Conservation (phyloP, 2,888 invertebrate genomes). For the Liodrosophila aerea region DNA sequence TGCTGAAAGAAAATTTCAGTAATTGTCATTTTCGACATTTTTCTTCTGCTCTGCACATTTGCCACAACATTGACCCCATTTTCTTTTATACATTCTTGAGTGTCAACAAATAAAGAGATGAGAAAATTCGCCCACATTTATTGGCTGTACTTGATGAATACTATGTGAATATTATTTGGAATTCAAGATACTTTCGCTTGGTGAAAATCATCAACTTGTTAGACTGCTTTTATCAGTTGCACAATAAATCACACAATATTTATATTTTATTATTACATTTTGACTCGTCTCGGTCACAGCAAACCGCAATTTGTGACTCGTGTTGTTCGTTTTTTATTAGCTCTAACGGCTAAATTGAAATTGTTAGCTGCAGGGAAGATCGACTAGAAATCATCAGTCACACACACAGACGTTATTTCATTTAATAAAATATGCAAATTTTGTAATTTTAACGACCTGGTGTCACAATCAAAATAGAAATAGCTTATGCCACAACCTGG, state of each 20-base stretch:
- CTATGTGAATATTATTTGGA: no score
- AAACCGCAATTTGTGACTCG: conserved; percentile 48
- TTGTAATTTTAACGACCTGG: conserved; percentile 35
- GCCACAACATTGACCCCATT: conserved; percentile 63
- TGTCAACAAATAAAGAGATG: conserved; percentile 12
- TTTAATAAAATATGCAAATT: conserved; percentile 63
- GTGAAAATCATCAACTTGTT: conserved; percentile 43
- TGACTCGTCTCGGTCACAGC: conserved; percentile 19
- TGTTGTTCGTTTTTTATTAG: conserved; percentile 28
- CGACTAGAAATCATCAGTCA: conserved; percentile 20
- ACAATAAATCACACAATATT: conserved; percentile 62
- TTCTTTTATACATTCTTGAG: conserved; percentile 35
- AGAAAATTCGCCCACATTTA: conserved; percentile 33
- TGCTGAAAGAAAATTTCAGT: conserved; percentile 45
- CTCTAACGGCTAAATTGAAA: conserved; percentile 53
- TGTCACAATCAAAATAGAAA: conserved; percentile 12
- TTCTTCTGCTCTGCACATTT: conserved; percentile 27
- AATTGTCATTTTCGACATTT: conserved; percentile 48
- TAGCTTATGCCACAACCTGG: conserved; percentile 9
- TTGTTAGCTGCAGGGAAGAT: conserved; percentile 29
- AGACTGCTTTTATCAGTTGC: conserved; percentile 48
- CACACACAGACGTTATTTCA: conserved; percentile 36
- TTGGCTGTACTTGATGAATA: background rate
- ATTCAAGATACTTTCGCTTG: conserved; percentile 52
- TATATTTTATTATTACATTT: conserved; percentile 30